Evolutionary conservation across 2,797 vertebrate genomes (phyloP), one percentile per base, ranked within the genome.

Genomic region (Paratrypauchen microcephalus): DNA sequence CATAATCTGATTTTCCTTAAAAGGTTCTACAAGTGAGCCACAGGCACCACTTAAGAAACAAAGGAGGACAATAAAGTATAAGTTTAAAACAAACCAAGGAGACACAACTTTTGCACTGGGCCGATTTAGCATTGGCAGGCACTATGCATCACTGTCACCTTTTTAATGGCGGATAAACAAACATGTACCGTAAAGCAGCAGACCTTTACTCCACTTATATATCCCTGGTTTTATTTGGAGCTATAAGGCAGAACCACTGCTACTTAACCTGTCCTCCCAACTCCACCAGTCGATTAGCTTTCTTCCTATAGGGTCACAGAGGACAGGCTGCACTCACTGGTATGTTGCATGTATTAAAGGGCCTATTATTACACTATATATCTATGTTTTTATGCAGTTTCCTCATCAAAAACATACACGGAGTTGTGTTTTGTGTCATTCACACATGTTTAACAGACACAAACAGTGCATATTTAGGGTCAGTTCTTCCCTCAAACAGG

Each of bases 161-260:
- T 81, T 88, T 87, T 86, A 87, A 86, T 79, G 84, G 72, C 74
- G 83, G 78, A 81, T 89, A 80, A 83, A 83, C 76, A 86, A 92
- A 91, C 79, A 84, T 72, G 65, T 45, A 71, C 65, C 62, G 54
- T 36, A 65, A 83, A 74, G 61, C 65, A 72, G 65, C 36, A 16
- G 74, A 77, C 73, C 66, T 79, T 77, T 57, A 60, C 75, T 79
- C 62, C 30, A 60, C 75, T 80, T 75, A 47, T 69, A 68, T 55
- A 26, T 26, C 69, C 69, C 1, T 50, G 65, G 74, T 76, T 89
- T 88, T 78, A 28, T 26, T 86, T 86, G 82, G 84, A 75, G 78
- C 32, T 73, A 23, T 50, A 50, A 62, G 74, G 66, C 19, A 60
- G 19, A 59, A 59, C 24, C 19, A 18, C 65, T 69, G 28, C 62